Evolutionary conservation across 2,888 invertebrate genomes (phyloP), one percentile per base, ranked within the genome.

Genomic region (Amphipyra berbera): DNA sequence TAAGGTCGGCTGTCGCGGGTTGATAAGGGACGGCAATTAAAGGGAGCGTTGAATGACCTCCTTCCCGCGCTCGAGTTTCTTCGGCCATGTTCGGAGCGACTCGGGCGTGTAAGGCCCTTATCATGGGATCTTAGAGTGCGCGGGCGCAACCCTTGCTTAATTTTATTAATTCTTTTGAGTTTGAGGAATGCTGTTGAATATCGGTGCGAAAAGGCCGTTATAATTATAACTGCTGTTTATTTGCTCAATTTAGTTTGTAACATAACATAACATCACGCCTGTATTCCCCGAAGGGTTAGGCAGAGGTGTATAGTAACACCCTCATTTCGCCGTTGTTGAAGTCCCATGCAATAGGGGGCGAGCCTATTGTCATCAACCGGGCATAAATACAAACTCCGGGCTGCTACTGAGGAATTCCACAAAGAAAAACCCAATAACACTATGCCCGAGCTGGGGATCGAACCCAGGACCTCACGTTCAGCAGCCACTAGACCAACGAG

Each of bases 11-110:
- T 63, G 64, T 59, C 71, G 59, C 76, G 76, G 50, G 92, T 85
- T 83, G 87, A 88, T 90, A 92, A 90, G 86, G 82, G 91, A 93
- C 85, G 80, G 88, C 87, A 87, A 88, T 89, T 88, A 89, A 86
- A 87, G 82, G 84, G 85, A 90, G 87, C 92, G 90, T 79, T 79
- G 79, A 79, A 79, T 79, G 79, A 79, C 79, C 79, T 78, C 79
- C 90, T 90, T 92, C 93, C 90, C 89, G 90, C 85, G 82, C 80
- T 84, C 79, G 91, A 86, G 64, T 76, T 78, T 84, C 87, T 87
- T 88, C 92, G 92, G 82, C 55, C 68, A 65, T 78, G 82, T 84
- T 86, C 91, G 92, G 81, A 78, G 68, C 67, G 68, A 79, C 79
- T 92, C 90, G 90, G 81, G 76, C 79, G 72, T 76, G 77, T 76